These are phyloP conservation scores for Melanostoma mellinum DNA, from an alignment of 2,888 invertebrate species.

Conservation along the genomic window DNA sequence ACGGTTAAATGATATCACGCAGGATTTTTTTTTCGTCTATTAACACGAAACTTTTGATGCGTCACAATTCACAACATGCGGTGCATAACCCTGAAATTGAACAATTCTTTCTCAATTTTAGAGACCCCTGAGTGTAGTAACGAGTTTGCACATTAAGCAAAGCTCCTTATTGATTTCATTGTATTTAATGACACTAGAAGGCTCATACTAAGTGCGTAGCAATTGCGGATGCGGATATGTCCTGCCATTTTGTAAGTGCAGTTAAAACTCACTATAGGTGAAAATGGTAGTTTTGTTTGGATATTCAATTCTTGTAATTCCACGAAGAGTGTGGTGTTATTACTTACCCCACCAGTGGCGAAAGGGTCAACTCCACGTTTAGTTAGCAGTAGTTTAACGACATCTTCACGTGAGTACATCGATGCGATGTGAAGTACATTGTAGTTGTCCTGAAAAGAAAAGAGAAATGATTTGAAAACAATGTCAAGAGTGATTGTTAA, in stretches of 20 bases:
- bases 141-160: constrained; percentile 45
- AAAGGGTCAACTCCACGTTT: constrained; percentile 96
- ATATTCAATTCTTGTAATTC: not conserved
- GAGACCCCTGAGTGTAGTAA: constrained; percentile 21
- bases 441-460: constrained; percentile 92
- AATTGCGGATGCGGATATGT: not conserved
- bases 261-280: not conserved
- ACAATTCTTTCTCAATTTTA: constrained; percentile 25
- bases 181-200: not conserved
- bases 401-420: constrained; percentile 96
- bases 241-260: not conserved
- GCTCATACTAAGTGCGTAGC: not conserved
- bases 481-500: no score
- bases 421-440: constrained; percentile 97
- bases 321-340: not conserved
- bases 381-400: constrained; percentile 93
- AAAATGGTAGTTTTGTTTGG: constrained; percentile 3
- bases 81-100: constrained; percentile 56
- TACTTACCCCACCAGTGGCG: constrained; percentile 95
- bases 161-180: constrained; percentile 30
- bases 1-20: constrained; percentile 17
- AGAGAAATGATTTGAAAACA: constrained; percentile 5
- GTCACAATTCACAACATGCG: not conserved
- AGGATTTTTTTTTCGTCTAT: constrained; percentile 27
- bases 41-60: constrained; percentile 36